phyloP scores from a whole-genome alignment of 1,140 invertebrate species.

The Ooceraea biroi region DNA sequence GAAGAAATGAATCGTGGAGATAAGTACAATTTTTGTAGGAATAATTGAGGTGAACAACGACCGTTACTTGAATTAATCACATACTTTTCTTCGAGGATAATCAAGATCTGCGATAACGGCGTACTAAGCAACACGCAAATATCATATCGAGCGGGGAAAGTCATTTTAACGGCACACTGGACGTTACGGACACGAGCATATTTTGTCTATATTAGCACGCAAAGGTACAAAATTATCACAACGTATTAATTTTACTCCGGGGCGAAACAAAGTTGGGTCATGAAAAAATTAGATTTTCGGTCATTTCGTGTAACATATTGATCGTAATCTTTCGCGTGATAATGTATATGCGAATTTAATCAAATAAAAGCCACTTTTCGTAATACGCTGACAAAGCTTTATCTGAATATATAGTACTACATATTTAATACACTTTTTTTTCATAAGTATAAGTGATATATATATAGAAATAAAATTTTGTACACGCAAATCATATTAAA shows the following conservation, averaged over 20 bases:
- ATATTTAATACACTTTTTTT: too few species aligned
- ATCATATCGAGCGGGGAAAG: slow-evolving; percentile 40
- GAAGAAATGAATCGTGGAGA: slow-evolving; percentile 18
- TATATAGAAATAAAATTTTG: neutral
- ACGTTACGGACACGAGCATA: slow-evolving; percentile 44
- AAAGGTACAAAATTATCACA: slow-evolving; percentile 16
- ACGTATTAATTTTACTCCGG: slow-evolving; percentile 23
- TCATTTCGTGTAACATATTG: neutral
- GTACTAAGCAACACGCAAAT: slow-evolving; percentile 40
- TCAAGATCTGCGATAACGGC: slow-evolving; percentile 45
- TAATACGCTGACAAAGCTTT: too few species aligned
- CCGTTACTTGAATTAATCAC: slow-evolving; percentile 47
- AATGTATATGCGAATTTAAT: neutral
- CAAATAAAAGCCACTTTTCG: neutral
- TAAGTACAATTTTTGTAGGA: slow-evolving; percentile 21
- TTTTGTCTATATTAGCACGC: slow-evolving; percentile 47
- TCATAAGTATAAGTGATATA: too few species aligned
- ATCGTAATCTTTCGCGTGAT: neutral
- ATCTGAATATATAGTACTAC: too few species aligned
- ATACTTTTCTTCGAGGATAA: slow-evolving; percentile 44
- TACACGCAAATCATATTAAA: neutral
- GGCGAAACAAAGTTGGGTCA: neutral
- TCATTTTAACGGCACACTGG: slow-evolving; percentile 23
- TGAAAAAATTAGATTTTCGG: slow-evolving; percentile 14
- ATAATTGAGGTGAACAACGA: slow-evolving; percentile 44